Evolutionary conservation across 1,140 invertebrate genomes (phyloP), one percentile per base, ranked within the genome.

Genomic region (Vanessa atalanta): DNA sequence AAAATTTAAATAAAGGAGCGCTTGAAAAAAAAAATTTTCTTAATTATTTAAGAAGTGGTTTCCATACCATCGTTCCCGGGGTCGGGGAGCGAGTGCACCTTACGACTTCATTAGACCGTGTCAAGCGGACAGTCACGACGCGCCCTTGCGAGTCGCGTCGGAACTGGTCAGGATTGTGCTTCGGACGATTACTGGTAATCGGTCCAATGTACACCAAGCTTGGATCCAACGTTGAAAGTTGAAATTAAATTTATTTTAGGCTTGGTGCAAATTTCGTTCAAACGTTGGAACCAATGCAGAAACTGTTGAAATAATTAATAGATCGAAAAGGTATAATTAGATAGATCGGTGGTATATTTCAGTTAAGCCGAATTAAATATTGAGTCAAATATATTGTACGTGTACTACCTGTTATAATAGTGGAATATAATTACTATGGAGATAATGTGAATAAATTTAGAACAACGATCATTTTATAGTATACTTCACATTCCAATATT

Each of bases 41-140:
- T 37, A 47, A 23, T 50, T 66, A 15, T 57, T 47, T 47, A 69
- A 74, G 73, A 77, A 79, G 77, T 77, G 20, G 11, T 48, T 43
- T 83, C 85, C 80, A 79, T 72, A 82, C 20, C 72, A 65, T 20
- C 14, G 0, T 26, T n/a, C 61, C 23, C 12, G 47, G 50, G 73
- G 74, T 78, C 73, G 71, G 61, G 68, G 72, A 76, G 78, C 53
- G 65, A 65, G 68, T 71, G 75, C 75, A 77, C 78, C 84, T 85
- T 86, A 89, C 87, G 86, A 88, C 86, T 89, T 89, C 87, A 89
- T 89, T 89, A 89, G 86, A 73, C 72, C 79, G 82, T 83, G 87
- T 84, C 82, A 87, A 87, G 73, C 83, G 82, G 60, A 76, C 79
- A 79, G 87, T 89, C 87, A 89, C 87, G 87, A 89, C 71, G 77